Evolutionary conservation across 2,113 vertebrate species (phyloP).

Genomic region (Mesoclemmys tuberculata): DNA sequence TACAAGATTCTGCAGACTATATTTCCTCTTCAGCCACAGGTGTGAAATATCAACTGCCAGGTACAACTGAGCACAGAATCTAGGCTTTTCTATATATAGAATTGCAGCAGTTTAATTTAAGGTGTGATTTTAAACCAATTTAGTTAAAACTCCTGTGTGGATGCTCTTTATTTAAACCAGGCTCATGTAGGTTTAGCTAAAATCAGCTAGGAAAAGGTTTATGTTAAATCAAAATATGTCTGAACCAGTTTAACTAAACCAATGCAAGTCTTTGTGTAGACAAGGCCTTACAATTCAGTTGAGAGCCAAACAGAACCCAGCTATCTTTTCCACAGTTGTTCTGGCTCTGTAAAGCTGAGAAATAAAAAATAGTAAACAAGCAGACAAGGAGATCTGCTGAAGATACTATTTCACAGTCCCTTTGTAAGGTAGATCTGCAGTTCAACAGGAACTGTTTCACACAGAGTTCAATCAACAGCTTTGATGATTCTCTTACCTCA

Average conservation of each 20-base stretch:
- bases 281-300: neutral
- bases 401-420: neutral
- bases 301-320: neutral
- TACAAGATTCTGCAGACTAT: neutral
- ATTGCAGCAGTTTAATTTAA: neutral
- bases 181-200: neutral
- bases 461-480: neutral
- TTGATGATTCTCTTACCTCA: neutral
- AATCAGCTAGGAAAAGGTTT: neutral
- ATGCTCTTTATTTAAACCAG: neutral
- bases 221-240: neutral
- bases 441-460: neutral
- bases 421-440: neutral
- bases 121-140: neutral
- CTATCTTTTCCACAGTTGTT: neutral
- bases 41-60: too few species aligned
- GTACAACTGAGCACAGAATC: neutral
- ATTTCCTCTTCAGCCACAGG: neutral
- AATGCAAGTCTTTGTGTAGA: neutral
- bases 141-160: neutral
- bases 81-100: neutral
- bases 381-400: neutral
- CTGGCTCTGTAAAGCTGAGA: neutral
- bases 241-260: neutral
- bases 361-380: neutral